Base-by-base conservation (phyloP, 2,797 vertebrate species). In the Acestrorhynchus altus region DNA sequence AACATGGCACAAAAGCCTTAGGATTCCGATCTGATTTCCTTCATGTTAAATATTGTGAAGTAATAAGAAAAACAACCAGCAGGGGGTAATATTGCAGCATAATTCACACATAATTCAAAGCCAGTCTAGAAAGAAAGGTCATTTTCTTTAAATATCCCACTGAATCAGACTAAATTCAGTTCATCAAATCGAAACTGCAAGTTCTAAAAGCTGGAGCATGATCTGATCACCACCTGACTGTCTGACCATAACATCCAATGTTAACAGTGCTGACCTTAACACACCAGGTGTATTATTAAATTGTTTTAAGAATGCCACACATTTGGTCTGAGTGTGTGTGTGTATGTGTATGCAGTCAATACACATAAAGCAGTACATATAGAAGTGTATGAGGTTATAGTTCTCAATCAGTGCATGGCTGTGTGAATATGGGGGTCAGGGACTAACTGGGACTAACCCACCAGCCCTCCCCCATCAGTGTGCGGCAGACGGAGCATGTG, bases 71-170 rank as follows among this genome's bases (percentile, higher is more conserved):
- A 8, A 24, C 20, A 1, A 35, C 76, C 83, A 85, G 49, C 61
- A 85, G 83, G 70, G 64, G 79, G 73, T n/a, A 71, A 60, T 71
- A 66, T 35, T 66, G 60, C 39, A 71, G 11, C 69, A 78, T 22
- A 42, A 44, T 47, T 78, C 16, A 64, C 63, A 66, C 69, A 78
- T n/a, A 42, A 44, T 42, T 78, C 16, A 64, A 69, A 66, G 7
- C 8, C 16, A 20, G 6, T 46, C 15, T 20, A 15, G 15, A 18
- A 52, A 35, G 31, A 68, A 79, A 63, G n/a, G 35, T 68, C 22
- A 35, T 63, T 73, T 71, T 15, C 61, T 51, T 42, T 54, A 74
- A 74, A 80, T 49, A 60, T 16, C 26, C 26, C 15, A 51, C 16
- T 31, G 57, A 54, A 22, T 74, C 31, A 18, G 39, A 74, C 26